phyloP scores from a whole-genome alignment of 2,888 invertebrate genomes.

The Lymantria dispar region DNA sequence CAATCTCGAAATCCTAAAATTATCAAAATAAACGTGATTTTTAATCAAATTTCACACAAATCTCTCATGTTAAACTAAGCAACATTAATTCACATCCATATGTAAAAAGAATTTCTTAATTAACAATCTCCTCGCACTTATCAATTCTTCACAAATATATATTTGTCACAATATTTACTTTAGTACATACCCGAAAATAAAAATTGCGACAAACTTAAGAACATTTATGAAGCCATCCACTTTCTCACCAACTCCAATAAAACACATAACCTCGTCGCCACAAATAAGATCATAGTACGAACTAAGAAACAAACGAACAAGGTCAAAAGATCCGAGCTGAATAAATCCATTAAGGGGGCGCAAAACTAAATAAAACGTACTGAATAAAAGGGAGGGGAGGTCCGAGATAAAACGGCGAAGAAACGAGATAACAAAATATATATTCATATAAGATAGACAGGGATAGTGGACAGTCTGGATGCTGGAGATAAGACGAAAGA shows the following conservation, averaged over 20 bases:
- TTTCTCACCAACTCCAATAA: slow-evolving; percentile 3
- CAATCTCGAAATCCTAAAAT: too few species aligned
- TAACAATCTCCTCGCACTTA: too few species aligned
- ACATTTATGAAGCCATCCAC: slow-evolving; percentile 15
- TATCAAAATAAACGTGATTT: neutral
- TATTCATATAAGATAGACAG: slow-evolving; percentile 27
- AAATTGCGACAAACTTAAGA: neutral
- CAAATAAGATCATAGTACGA: slow-evolving; percentile 20
- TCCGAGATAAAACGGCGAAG: slow-evolving; percentile 55
- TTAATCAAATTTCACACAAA: too few species aligned
- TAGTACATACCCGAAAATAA: too few species aligned
- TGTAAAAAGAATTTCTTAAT: too few species aligned
- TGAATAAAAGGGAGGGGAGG: slow-evolving; percentile 56
- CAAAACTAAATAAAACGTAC: slow-evolving; percentile 77
- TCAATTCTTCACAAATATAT: too few species aligned
- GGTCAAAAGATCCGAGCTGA: slow-evolving; percentile 61
- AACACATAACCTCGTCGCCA: slow-evolving; percentile 13
- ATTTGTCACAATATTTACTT: too few species aligned
- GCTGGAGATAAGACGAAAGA: slow-evolving; percentile 73
- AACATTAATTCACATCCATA: too few species aligned
- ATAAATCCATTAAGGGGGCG: slow-evolving; percentile 73
- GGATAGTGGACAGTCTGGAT: slow-evolving; percentile 59
- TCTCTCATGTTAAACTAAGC: neutral
- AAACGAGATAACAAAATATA: slow-evolving; percentile 38
- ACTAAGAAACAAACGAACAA: slow-evolving; percentile 52